phyloP scores from a whole-genome alignment of 1,140 invertebrate genomes.

The Drosophila ogumai region DNA sequence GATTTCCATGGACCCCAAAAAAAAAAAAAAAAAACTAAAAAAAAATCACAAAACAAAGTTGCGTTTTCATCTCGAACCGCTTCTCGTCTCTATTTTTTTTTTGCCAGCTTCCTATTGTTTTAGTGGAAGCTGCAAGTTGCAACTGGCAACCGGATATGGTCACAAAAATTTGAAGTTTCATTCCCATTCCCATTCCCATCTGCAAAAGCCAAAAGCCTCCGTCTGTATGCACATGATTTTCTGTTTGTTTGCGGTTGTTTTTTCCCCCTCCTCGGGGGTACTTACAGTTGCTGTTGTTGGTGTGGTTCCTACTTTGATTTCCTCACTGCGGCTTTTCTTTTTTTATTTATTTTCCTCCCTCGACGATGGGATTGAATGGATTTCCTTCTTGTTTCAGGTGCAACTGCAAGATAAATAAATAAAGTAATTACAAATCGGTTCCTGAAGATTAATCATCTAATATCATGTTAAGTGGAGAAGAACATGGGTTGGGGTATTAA shows the following conservation, averaged over 20 bases:
- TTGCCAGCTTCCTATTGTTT: conserved; percentile 22
- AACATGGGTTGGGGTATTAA: no score
- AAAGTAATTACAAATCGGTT: neutral
- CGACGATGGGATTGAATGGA: conserved; percentile 7
- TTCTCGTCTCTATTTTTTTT: conserved; percentile 13
- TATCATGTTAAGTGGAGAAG: neutral
- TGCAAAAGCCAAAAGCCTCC: conserved; percentile 10
- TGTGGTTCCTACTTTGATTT: conserved; percentile 34
- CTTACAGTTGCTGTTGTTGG: conserved; percentile 25
- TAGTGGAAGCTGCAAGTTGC: conserved; percentile 44
- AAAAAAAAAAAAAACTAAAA: neutral
- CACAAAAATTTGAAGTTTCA: conserved; percentile 45
- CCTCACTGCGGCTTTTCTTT: conserved; percentile 14
- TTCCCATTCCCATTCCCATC: conserved; percentile 38
- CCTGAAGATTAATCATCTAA: neutral
- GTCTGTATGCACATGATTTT: conserved; percentile 39
- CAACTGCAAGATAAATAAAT: conserved; percentile 25
- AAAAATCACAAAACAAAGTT: conserved; percentile 21
- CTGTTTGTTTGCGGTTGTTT: conserved; percentile 14
- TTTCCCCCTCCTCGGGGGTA: conserved; percentile 4
- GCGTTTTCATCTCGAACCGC: conserved; percentile 31
- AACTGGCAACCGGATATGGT: conserved; percentile 46
- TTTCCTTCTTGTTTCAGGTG: conserved; percentile 11
- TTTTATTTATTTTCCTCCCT: neutral
- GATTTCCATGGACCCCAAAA: conserved; percentile 21